phyloP scores from a whole-genome alignment of 2,797 vertebrate genomes.

The Todus mexicanus region DNA sequence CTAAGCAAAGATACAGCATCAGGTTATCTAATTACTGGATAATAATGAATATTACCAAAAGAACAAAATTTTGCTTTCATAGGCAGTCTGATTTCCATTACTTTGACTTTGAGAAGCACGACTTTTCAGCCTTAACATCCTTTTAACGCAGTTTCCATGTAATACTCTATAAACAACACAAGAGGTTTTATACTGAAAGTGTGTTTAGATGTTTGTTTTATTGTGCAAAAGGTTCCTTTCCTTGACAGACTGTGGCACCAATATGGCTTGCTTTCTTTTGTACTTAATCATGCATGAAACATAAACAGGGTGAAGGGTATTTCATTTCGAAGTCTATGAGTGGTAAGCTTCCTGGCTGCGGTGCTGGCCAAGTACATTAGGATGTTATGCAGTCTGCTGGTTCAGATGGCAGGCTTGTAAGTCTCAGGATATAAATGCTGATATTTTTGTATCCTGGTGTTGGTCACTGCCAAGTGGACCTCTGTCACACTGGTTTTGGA shows the following conservation, averaged over 20 bases:
- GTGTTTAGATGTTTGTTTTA: not conserved
- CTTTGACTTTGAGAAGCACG: not conserved
- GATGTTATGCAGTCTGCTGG: not conserved
- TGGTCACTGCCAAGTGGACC: not conserved
- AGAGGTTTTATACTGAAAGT: not conserved
- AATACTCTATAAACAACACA: not conserved
- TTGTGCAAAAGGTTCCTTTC: slow-evolving; percentile 20
- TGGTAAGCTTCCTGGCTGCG: slow-evolving; percentile 37
- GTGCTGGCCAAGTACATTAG: slow-evolving; percentile 15
- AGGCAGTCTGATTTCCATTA: not conserved
- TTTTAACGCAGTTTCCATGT: slow-evolving; percentile 15
- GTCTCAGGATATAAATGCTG: not conserved
- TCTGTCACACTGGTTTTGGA: not conserved
- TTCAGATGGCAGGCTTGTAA: slow-evolving; percentile 15
- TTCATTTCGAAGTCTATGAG: slow-evolving; percentile 55
- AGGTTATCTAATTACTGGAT: not conserved
- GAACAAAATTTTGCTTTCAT: not conserved
- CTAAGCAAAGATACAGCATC: not conserved
- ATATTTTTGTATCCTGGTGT: not conserved
- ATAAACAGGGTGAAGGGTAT: slow-evolving; percentile 55
- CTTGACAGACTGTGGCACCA: not conserved
- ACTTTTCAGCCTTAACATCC: not conserved
- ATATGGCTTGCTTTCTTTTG: slow-evolving; percentile 16
- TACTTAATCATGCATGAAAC: slow-evolving; percentile 50
- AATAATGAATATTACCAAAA: not conserved